Evolutionary conservation across 1,140 invertebrate species (phyloP), one percentile per base, ranked within the genome.

Genomic region (Drosophila tani): DNA sequence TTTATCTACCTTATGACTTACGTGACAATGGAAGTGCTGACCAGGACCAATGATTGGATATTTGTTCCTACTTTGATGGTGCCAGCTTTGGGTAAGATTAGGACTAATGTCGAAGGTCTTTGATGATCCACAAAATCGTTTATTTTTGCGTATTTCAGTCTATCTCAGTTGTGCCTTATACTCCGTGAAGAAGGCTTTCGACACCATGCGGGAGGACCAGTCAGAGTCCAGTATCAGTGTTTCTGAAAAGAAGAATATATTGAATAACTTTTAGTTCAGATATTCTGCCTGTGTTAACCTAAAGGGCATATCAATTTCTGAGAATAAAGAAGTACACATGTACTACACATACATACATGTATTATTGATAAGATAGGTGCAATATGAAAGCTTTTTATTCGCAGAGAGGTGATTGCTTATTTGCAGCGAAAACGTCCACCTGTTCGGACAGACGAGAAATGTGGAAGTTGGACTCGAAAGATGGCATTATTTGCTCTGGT

Each of bases 391-490:
- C 53, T 56, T 56, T 56, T 11, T 5, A 3, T 40, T 40, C 14
- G 8, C 9, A n/a, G 11, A 43, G 5, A 24, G 11, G 5, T 15
- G 24, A 38, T 5, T 24, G 8, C 27, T 58, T 12, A 45, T 14
- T 58, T 58, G 40, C 38, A 9, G 14, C 15, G 24, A 5, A 15
- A 40, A 6, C 40, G 1, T 17, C 19, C 2, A 5, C 15, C 21
- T 8, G 38, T 17, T 27, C 6, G n/a, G 9, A 17, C 35, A 29
- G 12, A 12, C 11, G n/a, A 46, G n/a, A 17, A 58, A 58, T 58
- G 56, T 45, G 24, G 24, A 58, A 45, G 17, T 45, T 58, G 40
- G 56, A 58, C 12, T 45, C 56, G 7, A 27, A 58, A 45, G 38
- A 27, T 14, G 21, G 24, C 24, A 58, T 58, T 45, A 29, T 58